Evolutionary conservation across 2,797 vertebrate species (phyloP), one percentile per base, ranked within the genome.

Genomic region (Salarias fasciatus): DNA sequence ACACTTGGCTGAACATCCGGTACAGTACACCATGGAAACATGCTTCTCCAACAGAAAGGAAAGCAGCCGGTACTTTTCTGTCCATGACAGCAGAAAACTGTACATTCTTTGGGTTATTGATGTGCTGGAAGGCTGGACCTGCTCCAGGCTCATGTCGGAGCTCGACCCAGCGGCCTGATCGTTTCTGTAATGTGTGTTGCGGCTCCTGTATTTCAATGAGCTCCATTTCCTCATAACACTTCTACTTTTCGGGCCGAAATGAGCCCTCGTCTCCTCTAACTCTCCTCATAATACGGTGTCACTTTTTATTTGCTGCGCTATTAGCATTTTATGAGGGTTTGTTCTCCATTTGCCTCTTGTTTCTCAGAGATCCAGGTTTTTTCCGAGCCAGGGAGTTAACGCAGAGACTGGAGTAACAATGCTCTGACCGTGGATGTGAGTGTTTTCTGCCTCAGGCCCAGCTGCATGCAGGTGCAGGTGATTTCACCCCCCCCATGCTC

Each of bases 401-500:
- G 60, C 12, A 63, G 31, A 64, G 3, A 31, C 38, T 30, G 43
- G 52, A 60, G 61, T 75, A 47, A 53, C 63, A 61, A 43, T 33
- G 46, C 47, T 69, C n/a, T 50, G 28, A 58, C 57, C 8, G 10
- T 40, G 42, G 51, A 70, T 60, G 43, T 35, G 35, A 15, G 40
- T 45, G 33, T 45, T 38, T 12, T 46, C 46, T 3, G 53, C 60
- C 66, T 58, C 41, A 42, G 60, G 42, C 44, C 41, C 11, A 15
- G 52, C n/a, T n/a, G n/a, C 28, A 13, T 24, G 15, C 18, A 41
- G n/a, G n/a, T 46, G 41, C 61, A 63, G 65, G 52, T 72, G 53
- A 75, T 74, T 74, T 75, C 37, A 40, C 49, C 11, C 29, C 9
- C 11, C 11, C 38, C 37, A 54, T 11, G 18, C 9, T 12, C 11